Base-by-base conservation (phyloP, 2,888 invertebrate species). In the Escarpia spicata region DNA sequence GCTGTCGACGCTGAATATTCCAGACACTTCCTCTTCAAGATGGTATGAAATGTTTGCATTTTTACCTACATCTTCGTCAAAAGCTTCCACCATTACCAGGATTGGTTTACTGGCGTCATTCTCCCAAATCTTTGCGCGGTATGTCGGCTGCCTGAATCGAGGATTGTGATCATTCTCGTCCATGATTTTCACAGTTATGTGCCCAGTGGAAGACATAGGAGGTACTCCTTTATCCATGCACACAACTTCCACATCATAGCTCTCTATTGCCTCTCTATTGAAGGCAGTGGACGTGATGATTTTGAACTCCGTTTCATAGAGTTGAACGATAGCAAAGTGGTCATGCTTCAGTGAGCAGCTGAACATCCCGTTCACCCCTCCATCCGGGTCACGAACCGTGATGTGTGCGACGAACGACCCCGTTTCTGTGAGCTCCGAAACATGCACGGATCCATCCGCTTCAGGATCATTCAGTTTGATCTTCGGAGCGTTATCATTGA, bases 401-500 rank as follows among this genome's bases (percentile, higher is more conserved):
- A 92, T 52, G 43, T 92, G 92, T 31, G 92, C 92, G 12, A 92
- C 90, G n/a, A 92, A 92, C 44, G 92, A 75, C 15, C 90, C 92
- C 26, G 19, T 92, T n/a, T 43, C 4, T 6, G 45, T n/a, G 60
- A 75, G 43, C 45, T 92, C 92, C 3, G 90, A 89, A 15, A 92
- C 9, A 9, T 31, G 31, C 90, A 92, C 44, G n/a, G n/a, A n/a
- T 75, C 92, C 92, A 31, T 92, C 92, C 4, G n/a, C 26, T 43
- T 45, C n/a, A 19, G 43, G 15, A 26, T 92, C 89, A 9, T 92
- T 92, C 31, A 92, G 12, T 44, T 44, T 98, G 0, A 98, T 97
- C 12, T 98, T 97, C 92, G 98, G 98, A 0, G 98, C 98, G 96
- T 99, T 98, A 97, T 99, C 99, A 94, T 98, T 97, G 0, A 99